Percentiles rank a stretch among this genome's conserved stretches.
Conservation (phyloP, 2,797 vertebrate genomes). For the Zenarchopterus dispar region DNA sequence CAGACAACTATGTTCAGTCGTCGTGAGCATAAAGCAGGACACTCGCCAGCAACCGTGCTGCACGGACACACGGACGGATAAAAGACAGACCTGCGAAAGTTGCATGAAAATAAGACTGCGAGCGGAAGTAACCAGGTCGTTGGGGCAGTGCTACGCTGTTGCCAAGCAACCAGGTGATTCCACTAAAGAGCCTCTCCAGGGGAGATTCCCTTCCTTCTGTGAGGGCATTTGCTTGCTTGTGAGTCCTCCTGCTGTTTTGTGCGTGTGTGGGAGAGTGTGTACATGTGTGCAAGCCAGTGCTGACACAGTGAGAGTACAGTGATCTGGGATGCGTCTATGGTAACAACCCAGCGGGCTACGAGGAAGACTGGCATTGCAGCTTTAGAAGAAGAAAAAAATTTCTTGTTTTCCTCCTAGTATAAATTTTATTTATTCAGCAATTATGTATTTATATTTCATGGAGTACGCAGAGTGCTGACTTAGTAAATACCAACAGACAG, state of each 20-base stretch:
- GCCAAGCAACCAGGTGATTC: conserved; percentile 86
- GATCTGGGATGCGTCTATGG: conserved; percentile 53
- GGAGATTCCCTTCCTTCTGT: conserved; percentile 79
- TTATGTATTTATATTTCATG: conserved; percentile 77
- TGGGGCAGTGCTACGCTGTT: conserved; percentile 78
- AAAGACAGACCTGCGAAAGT: conserved; percentile 20
- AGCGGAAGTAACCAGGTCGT: conserved; percentile 72
- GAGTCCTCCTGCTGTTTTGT: conserved; percentile 2
- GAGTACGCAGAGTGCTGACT: conserved; percentile 69
- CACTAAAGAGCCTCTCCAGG: conserved; percentile 78
- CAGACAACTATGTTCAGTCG: not conserved
- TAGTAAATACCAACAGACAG: conserved; percentile 44
- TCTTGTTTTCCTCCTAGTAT: conserved; percentile 52
- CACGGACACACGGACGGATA: conserved; percentile 13
- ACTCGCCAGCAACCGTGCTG: conserved; percentile 1
- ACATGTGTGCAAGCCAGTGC: conserved; percentile 52
- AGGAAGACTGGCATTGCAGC: conserved; percentile 30
- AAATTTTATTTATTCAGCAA: conserved; percentile 80
- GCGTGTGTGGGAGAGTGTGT: conserved; percentile 14
- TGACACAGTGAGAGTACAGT: conserved; percentile 58
- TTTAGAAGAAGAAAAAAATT: conserved; percentile 19
- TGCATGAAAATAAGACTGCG: conserved; percentile 49
- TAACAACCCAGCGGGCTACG: conserved; percentile 59
- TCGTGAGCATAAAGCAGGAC: conserved; percentile 25
- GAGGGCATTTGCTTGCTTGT: conserved; percentile 63